phyloP scores from a whole-genome alignment of 2,797 vertebrate genomes.

The Coccyzus lansbergi region DNA sequence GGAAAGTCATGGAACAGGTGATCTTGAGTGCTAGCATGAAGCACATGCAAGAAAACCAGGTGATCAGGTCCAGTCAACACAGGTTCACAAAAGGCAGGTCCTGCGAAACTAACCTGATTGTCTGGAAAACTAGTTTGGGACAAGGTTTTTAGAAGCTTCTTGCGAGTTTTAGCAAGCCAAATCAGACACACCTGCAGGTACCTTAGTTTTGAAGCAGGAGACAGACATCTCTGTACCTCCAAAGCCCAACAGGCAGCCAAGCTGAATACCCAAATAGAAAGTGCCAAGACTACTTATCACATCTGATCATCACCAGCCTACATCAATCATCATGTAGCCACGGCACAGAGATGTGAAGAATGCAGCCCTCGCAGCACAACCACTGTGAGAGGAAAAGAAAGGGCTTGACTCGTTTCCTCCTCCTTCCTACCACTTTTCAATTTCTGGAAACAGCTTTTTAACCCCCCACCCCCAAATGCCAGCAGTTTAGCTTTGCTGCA shows the following conservation, averaged over 20 bases:
- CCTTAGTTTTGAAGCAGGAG: not conserved
- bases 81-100: too few relatives aligned
- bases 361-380: not conserved
- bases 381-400: not conserved
- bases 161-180: not conserved
- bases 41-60: too few relatives aligned
- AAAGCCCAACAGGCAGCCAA: not conserved
- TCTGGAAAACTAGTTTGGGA: not conserved
- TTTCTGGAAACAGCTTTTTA: not conserved
- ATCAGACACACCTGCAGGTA: not conserved
- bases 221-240: not conserved
- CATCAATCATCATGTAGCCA: not conserved
- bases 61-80: too few relatives aligned
- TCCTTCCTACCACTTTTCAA: not conserved
- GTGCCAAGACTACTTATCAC: conserved; percentile 5
- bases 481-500: not conserved
- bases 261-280: conserved; percentile 34
- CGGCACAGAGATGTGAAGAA: not conserved
- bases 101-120: too few relatives aligned
- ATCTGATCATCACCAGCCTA: not conserved
- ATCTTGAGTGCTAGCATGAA: too few relatives aligned
- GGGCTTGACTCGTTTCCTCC: not conserved
- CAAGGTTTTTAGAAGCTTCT: not conserved
- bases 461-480: not conserved
- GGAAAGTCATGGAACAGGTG: too few relatives aligned